Conservation (phyloP, 2,797 vertebrate species). For the Lagorchestes hirsutus region DNA sequence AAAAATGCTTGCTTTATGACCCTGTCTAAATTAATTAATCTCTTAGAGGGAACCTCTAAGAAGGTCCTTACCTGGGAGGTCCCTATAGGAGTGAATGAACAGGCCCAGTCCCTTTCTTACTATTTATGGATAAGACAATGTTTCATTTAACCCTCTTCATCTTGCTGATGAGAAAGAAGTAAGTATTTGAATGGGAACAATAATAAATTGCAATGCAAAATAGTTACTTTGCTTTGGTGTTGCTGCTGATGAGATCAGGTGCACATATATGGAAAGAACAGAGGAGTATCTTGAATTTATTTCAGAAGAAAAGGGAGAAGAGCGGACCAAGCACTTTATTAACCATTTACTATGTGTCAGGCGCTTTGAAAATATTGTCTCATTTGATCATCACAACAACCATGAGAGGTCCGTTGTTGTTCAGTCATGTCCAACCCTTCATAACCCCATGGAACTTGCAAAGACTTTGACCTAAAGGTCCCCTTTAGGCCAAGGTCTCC, state of each 20-base stretch:
- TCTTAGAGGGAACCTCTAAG: background rate
- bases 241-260: background rate
- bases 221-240: background rate
- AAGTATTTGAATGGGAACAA: background rate
- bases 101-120: background rate
- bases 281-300: background rate
- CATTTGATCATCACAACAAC: too few species aligned
- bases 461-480: too few species aligned
- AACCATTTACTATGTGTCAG: too few species aligned
- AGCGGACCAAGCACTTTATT: too few species aligned
- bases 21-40: background rate
- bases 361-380: too few species aligned
- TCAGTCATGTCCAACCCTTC: too few species aligned
- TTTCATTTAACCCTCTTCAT: background rate
- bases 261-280: background rate
- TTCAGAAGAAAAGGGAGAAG: background rate
- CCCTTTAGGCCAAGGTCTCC: too few species aligned
- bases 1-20: background rate
- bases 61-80: background rate
- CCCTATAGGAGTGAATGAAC: background rate
- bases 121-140: background rate
- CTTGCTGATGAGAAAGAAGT: background rate
- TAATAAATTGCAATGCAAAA: background rate
- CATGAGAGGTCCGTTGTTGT: too few species aligned
- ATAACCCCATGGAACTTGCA: too few species aligned